Conservation (phyloP, 2,888 invertebrate species). For the Hyles lineata region DNA sequence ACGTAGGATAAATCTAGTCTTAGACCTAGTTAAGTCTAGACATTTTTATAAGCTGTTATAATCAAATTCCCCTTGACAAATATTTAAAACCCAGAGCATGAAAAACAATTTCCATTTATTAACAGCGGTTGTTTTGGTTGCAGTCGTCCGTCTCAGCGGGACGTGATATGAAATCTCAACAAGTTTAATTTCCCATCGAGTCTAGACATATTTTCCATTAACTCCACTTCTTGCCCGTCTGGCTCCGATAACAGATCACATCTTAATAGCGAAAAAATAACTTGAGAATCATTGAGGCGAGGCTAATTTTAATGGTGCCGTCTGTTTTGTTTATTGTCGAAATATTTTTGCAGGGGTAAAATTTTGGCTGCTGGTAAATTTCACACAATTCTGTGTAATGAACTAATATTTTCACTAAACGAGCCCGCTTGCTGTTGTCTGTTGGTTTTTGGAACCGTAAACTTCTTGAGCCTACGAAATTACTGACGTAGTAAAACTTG, state of each 20-base stretch:
- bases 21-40: no score
- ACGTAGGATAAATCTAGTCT: no score
- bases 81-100: no score
- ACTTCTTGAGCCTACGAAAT: no score
- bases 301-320: not conserved
- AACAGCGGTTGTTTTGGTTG: no score
- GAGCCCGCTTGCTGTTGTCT: no score
- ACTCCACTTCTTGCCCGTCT: constrained; percentile 6
- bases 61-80: no score
- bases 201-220: constrained; percentile 30
- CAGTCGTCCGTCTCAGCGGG: constrained; percentile 4
- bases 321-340: not conserved
- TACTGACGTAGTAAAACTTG: no score
- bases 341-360: not conserved
- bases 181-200: constrained; percentile 37
- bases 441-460: no score
- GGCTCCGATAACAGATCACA: constrained; percentile 14
- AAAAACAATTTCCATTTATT: no score
- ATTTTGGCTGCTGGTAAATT: not conserved
- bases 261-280: constrained; percentile 8
- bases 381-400: not conserved
- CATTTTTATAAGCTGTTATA: no score
- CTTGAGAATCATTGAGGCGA: constrained; percentile 7
- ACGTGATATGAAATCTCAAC: constrained; percentile 38
- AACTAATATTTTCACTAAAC: no score